Conservation (phyloP, 2,797 vertebrate genomes). For the Pseudopleuronectes americanus region DNA sequence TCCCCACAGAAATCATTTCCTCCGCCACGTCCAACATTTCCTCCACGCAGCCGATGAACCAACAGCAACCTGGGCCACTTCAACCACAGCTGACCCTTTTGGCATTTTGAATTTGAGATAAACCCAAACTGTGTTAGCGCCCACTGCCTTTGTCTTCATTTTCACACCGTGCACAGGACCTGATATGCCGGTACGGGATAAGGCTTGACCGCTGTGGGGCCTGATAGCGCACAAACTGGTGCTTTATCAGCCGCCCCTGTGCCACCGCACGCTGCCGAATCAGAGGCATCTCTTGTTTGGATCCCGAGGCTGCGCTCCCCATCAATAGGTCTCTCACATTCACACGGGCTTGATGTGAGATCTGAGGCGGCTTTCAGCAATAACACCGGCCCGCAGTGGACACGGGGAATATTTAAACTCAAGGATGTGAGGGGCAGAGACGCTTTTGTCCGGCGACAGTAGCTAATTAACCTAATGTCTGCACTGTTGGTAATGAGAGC, state of each 20-base stretch:
- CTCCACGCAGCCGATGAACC: slow-evolving; percentile 13
- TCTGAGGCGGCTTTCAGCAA: slow-evolving; percentile 34
- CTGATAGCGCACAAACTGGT: slow-evolving; percentile 55
- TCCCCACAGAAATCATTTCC: slow-evolving; percentile 15
- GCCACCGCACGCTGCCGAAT: slow-evolving; percentile 45
- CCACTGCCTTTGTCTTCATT: slow-evolving; percentile 36
- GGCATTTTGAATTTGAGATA: slow-evolving; percentile 67
- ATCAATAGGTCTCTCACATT: slow-evolving; percentile 54
- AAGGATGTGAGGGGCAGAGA: slow-evolving; percentile 2
- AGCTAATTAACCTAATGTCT: slow-evolving; percentile 31
- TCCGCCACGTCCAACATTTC: slow-evolving; percentile 33
- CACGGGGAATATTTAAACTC: slow-evolving; percentile 16
- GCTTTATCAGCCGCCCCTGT: slow-evolving; percentile 56
- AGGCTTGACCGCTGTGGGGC: slow-evolving; percentile 58
- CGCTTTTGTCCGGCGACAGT: slow-evolving; percentile 18
- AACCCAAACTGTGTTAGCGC: slow-evolving; percentile 49
- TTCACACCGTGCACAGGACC: slow-evolving; percentile 34
- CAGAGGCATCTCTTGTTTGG: slow-evolving; percentile 63
- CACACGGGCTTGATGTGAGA: slow-evolving; percentile 41
- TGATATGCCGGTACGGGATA: slow-evolving; percentile 57
- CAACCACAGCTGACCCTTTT: slow-evolving; percentile 49
- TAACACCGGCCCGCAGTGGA: slow-evolving; percentile 12
- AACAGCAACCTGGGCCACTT: slow-evolving; percentile 20
- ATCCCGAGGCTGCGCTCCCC: slow-evolving; percentile 38
- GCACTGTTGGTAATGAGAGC: background rate